Percentiles rank a stretch among this genome's conserved stretches.
Evolutionary conservation across 2,888 invertebrate species (phyloP).

Genomic region (Caenorhabditis sp.): DNA sequence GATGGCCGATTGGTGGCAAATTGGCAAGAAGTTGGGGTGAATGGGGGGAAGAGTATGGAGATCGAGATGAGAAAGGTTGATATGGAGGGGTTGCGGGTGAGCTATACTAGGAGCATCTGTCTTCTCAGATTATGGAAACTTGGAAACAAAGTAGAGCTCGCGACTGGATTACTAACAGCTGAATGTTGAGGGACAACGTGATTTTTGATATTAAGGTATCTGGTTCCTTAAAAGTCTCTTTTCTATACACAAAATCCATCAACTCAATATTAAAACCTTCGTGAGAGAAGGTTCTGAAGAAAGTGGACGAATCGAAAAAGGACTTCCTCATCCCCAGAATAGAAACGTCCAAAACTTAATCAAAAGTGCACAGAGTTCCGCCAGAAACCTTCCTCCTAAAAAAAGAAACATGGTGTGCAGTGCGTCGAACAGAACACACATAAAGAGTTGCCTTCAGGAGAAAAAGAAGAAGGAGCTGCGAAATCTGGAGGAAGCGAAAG

Average conservation of each 20-base stretch:
- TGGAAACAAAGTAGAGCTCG: no score
- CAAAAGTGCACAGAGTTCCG: conserved; percentile 10
- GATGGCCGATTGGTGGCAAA: conserved; percentile 7
- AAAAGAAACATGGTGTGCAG: neutral
- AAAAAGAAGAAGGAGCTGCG: no score
- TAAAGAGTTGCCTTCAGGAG: conserved; percentile 16
- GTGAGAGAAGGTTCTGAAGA: no score
- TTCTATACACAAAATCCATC: no score
- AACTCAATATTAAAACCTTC: no score
- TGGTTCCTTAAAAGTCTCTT: no score
- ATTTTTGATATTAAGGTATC: no score
- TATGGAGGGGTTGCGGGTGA: no score
- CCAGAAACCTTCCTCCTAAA: neutral
- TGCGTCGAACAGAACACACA: conserved; percentile 14
- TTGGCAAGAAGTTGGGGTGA: neutral
- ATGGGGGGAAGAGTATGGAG: neutral
- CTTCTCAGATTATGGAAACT: no score
- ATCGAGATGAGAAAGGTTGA: neutral
- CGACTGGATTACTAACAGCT: no score
- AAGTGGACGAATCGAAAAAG: neutral
- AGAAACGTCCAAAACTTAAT: conserved; percentile 6
- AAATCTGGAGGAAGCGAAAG: conserved; percentile 11
- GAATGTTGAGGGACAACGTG: no score
- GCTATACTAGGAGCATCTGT: no score
- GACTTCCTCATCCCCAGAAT: neutral